These are phyloP conservation scores for Tragulus kanchil DNA, from an alignment of 2,113 vertebrate genomes.

Conservation along the genomic window DNA sequence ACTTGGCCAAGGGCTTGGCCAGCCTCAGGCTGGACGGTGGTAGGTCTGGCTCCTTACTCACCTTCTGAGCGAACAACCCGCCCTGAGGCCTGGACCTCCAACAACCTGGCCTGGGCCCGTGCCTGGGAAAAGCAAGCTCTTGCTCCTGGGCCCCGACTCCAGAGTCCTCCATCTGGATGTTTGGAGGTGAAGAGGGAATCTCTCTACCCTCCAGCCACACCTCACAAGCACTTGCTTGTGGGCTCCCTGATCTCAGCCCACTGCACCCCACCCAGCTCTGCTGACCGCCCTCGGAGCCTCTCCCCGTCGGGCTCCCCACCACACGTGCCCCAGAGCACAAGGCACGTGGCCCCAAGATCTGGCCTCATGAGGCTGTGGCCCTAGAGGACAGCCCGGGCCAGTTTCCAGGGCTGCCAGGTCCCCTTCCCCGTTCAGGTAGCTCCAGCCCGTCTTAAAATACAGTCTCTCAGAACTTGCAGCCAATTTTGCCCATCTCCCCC, in stretches of 20 bases:
- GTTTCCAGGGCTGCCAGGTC: rapidly evolving
- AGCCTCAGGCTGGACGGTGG: rapidly evolving
- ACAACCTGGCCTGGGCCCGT: background rate
- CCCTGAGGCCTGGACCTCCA: background rate
- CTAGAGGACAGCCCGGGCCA: background rate
- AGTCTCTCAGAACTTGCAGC: background rate
- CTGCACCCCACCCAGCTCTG: rapidly evolving
- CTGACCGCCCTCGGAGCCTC: background rate
- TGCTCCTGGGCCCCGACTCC: too few relatives aligned
- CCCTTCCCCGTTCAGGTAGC: too few relatives aligned
- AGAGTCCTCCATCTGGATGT: background rate
- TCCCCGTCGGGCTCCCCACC: background rate
- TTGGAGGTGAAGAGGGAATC: background rate
- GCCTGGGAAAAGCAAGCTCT: background rate
- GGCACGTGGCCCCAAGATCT: background rate
- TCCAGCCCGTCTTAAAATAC: background rate
- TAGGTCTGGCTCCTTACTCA: background rate
- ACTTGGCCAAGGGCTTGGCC: rapidly evolving
- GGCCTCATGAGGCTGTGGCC: background rate
- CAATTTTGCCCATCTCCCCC: background rate
- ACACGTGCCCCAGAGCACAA: background rate
- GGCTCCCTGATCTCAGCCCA: too few relatives aligned
- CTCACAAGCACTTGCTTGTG: background rate
- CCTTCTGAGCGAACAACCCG: rapidly evolving
- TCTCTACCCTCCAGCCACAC: background rate